These are phyloP conservation scores for Nebria salina DNA, from an alignment of 2,888 invertebrate genomes.

Conservation along the genomic window DNA sequence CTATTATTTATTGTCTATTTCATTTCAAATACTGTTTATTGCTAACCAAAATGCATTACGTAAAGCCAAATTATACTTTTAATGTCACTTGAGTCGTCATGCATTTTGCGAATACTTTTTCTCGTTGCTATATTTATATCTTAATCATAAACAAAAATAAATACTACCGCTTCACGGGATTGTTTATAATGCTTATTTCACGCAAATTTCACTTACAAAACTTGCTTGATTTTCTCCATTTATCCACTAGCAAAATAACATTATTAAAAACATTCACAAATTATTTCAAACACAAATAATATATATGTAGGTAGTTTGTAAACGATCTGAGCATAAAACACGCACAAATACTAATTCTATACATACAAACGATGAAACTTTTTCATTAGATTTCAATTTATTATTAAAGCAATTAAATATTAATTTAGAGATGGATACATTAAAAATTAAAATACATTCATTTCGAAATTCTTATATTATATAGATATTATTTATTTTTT, in stretches of 20 bases:
- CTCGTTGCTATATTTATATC: conserved; percentile 5
- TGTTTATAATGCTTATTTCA: conserved; percentile 9
- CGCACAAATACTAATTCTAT: too few species aligned
- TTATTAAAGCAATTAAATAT: too few species aligned
- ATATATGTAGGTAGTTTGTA: too few species aligned
- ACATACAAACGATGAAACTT: too few species aligned
- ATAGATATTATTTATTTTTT: too few species aligned
- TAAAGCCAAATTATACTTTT: conserved; percentile 9
- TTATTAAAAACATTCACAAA: not conserved
- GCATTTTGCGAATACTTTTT: conserved; percentile 8
- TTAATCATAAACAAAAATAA: conserved; percentile 18
- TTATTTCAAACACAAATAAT: too few species aligned
- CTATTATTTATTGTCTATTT: conserved; percentile 7
- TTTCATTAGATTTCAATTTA: too few species aligned
- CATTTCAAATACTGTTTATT: not conserved
- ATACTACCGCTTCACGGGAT: not conserved
- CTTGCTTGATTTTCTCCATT: not conserved
- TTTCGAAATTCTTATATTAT: too few species aligned
- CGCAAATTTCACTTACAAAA: conserved; percentile 8
- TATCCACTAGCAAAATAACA: not conserved
- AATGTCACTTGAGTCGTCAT: conserved; percentile 10
- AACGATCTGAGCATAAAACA: too few species aligned
- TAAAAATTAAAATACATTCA: too few species aligned
- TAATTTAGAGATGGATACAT: too few species aligned
- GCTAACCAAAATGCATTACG: not conserved